Evolutionary conservation across 1,140 invertebrate species (phyloP).

Genomic region (Listronotus bonariensis): DNA sequence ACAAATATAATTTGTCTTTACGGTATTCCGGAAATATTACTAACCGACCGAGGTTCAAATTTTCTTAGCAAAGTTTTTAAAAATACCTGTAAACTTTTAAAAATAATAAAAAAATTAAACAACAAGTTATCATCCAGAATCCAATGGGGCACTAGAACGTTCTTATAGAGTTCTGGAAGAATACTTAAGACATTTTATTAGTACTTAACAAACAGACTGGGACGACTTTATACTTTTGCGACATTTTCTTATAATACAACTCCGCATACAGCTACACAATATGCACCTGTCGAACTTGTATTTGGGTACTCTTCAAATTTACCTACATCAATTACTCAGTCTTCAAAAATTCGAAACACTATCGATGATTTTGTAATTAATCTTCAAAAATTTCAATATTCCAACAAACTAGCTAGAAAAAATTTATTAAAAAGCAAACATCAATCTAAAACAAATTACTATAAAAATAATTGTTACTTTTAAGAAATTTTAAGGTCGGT

Average conservation of each 20-base stretch:
- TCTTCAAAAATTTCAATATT: conserved; percentile 9
- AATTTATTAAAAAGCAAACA: conserved; percentile 4
- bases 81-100: conserved; percentile 40
- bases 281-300: conserved; percentile 40
- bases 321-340: not conserved
- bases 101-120: conserved; percentile 47
- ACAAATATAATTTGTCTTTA: conserved; percentile 40
- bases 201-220: conserved; percentile 48
- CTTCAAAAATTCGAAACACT: not conserved
- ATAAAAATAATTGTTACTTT: conserved; percentile 7
- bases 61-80: conserved; percentile 46
- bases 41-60: conserved; percentile 48
- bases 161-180: conserved; percentile 37
- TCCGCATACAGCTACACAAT: conserved; percentile 46
- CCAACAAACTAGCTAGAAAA: not conserved
- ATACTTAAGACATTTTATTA: conserved; percentile 33
- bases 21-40: conserved; percentile 45
- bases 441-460: conserved; percentile 8
- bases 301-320: conserved; percentile 13
- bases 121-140: conserved; percentile 45
- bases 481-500: conserved; percentile 16
- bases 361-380: not conserved
- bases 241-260: conserved; percentile 36
- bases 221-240: conserved; percentile 43
- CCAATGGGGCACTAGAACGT: conserved; percentile 39